Conservation (phyloP, 2,797 vertebrate species). For the Microctenopoma steveboyesi region DNA sequence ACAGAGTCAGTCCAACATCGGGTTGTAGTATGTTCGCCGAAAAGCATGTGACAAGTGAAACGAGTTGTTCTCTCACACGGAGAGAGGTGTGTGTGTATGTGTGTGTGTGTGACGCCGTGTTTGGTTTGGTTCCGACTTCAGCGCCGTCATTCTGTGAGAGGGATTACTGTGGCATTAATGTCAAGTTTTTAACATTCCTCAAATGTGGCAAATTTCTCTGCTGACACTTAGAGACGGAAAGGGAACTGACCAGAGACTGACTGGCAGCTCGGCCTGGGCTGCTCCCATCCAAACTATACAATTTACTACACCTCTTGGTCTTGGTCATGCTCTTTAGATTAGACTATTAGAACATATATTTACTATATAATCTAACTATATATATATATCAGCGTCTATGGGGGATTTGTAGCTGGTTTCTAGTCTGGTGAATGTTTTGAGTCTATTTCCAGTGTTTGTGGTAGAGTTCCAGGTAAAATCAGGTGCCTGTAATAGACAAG, state of each 20-base stretch:
- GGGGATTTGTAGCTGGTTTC: too few relatives aligned
- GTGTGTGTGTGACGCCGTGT: constrained; percentile 49
- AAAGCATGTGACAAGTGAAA: constrained; percentile 75
- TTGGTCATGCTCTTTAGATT: too few relatives aligned
- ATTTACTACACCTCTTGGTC: too few relatives aligned
- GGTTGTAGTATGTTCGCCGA: constrained; percentile 68
- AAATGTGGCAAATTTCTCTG: background rate
- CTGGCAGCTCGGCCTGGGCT: too few relatives aligned
- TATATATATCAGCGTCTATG: too few relatives aligned
- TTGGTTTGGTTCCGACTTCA: constrained; percentile 65
- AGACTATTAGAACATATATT: too few relatives aligned
- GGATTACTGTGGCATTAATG: background rate
- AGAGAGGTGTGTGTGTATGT: constrained; percentile 61
- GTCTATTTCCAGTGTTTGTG: too few relatives aligned
- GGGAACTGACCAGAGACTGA: background rate
- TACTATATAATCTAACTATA: too few relatives aligned
- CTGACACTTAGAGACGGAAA: background rate
- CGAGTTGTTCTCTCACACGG: constrained; percentile 15
- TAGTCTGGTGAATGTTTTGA: too few relatives aligned
- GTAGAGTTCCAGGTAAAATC: too few relatives aligned
- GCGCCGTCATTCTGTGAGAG: background rate
- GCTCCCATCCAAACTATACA: too few relatives aligned
- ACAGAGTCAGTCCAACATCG: constrained; percentile 73
- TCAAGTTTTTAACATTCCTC: constrained; percentile 20
- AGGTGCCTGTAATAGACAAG: too few relatives aligned